Evolutionary conservation across 2,113 vertebrate species (phyloP).

Genomic region (Ceuthmochares aereus): DNA sequence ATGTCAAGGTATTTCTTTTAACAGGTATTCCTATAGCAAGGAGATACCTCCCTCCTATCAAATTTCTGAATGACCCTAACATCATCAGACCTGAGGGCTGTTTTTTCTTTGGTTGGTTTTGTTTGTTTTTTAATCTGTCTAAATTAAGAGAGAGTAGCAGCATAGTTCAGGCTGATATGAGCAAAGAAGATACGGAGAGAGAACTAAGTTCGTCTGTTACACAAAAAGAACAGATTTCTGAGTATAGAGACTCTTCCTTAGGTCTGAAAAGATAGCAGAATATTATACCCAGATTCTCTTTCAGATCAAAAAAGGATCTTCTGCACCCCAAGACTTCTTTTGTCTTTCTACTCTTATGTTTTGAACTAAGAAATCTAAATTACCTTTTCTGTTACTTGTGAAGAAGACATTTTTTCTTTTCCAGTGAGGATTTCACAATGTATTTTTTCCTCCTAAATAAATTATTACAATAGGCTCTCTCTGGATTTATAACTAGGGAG

Average conservation of each 20-base stretch:
- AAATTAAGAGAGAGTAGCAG: background rate
- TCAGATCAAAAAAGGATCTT: background rate
- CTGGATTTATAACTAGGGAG: background rate
- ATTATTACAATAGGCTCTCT: background rate
- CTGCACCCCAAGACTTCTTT: background rate
- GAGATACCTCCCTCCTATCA: background rate
- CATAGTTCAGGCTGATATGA: background rate
- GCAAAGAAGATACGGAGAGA: background rate
- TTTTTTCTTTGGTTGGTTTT: rapidly evolving
- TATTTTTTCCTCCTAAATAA: background rate
- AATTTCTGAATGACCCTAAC: background rate
- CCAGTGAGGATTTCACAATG: background rate
- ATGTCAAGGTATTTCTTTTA: background rate
- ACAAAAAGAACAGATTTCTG: background rate
- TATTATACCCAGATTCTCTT: background rate
- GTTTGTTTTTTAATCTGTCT: background rate
- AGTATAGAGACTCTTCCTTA: background rate
- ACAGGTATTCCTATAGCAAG: background rate
- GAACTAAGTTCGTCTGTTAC: background rate
- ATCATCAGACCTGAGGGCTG: background rate
- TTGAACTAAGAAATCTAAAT: background rate
- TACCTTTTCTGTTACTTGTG: background rate
- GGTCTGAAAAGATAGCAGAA: rapidly evolving
- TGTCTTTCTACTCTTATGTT: background rate
- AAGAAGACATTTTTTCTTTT: background rate